phyloP scores from a whole-genome alignment of 2,113 vertebrate species.

The Anolis carolinensis region DNA sequence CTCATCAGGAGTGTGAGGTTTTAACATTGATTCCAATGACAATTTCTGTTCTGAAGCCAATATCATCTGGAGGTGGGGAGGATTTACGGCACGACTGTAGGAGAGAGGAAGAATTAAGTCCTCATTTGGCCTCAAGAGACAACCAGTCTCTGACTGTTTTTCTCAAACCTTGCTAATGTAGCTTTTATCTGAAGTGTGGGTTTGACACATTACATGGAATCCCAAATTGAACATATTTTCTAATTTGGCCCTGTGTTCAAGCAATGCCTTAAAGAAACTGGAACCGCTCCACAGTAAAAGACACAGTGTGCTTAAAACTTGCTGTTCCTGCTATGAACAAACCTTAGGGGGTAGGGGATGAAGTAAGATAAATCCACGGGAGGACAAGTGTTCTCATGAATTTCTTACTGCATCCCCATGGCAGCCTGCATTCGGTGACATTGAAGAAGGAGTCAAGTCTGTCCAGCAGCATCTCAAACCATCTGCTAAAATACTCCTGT shows the following conservation, averaged over 20 bases:
- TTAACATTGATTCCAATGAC: not conserved
- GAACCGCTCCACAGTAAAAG: slow-evolving; percentile 13
- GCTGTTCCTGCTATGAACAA: slow-evolving; percentile 27
- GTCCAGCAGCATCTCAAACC: slow-evolving; percentile 56
- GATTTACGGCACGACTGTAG: not conserved
- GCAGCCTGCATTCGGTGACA: slow-evolving; percentile 36
- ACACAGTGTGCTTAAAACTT: slow-evolving; percentile 22
- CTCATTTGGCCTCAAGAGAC: not conserved
- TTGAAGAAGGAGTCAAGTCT: slow-evolving; percentile 48
- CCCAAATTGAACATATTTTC: not conserved
- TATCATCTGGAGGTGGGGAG: not conserved
- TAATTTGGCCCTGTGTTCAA: not conserved
- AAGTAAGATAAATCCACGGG: slow-evolving; percentile 26
- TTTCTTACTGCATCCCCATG: slow-evolving; percentile 21
- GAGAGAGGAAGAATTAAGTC: not conserved
- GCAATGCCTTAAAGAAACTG: not conserved
- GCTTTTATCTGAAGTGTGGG: not conserved
- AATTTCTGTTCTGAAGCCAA: not conserved
- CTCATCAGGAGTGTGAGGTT: not conserved
- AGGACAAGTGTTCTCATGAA: slow-evolving; percentile 33
- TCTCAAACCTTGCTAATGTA: no score
- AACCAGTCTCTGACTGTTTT: no score
- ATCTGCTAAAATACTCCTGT: slow-evolving; percentile 49
- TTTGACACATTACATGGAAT: not conserved
- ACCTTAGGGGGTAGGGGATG: not conserved